A percentile compares a stretch with the other conserved stretches of the same genome.
phyloP scores from a whole-genome alignment of 64 coral and sea anemone species.

The Dendrophyllia cribrosa region DNA sequence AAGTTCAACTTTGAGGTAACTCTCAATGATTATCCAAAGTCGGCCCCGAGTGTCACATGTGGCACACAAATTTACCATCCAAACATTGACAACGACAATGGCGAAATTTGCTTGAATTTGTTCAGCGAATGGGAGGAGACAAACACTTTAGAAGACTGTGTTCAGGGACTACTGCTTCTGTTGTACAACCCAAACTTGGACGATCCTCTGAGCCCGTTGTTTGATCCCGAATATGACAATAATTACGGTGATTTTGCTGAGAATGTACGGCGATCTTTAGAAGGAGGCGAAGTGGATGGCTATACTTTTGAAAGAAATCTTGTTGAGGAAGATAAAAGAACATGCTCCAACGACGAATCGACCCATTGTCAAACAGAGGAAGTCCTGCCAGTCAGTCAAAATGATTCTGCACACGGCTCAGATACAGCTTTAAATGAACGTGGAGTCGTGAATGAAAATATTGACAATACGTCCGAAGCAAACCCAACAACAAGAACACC shows the following conservation, averaged over 20 bases:
- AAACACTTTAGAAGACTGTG: slow-evolving; percentile 85
- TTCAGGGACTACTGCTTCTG: slow-evolving; percentile 85
- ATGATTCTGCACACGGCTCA: background rate
- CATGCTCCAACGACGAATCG: background rate
- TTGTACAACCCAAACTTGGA: slow-evolving; percentile 87
- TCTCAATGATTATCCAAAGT: slow-evolving; percentile 53
- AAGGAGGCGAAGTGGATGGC: slow-evolving; percentile 72
- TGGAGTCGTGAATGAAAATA: background rate
- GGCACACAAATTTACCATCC: slow-evolving; percentile 81
- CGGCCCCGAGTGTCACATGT: slow-evolving; percentile 58
- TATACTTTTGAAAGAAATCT: slow-evolving; percentile 68
- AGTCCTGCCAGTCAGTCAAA: background rate
- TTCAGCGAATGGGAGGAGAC: slow-evolving; percentile 81
- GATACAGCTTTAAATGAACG: background rate
- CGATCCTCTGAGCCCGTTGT: slow-evolving; percentile 82
- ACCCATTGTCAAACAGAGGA: background rate
- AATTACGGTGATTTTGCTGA: slow-evolving; percentile 44
- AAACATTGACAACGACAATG: slow-evolving; percentile 68
- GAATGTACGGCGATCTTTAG: slow-evolving; percentile 70
- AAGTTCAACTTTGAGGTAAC: slow-evolving; percentile 75
- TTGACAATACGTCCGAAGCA: no score
- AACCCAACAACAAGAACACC: no score
- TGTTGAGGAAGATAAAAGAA: background rate
- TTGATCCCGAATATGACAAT: slow-evolving; percentile 45
- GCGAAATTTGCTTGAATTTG: slow-evolving; percentile 83